A percentile compares a stretch with the other conserved stretches of the same genome.
Evolutionary conservation across 2,113 vertebrate species (phyloP).

Genomic region (Sarotherodon lohbergeri): DNA sequence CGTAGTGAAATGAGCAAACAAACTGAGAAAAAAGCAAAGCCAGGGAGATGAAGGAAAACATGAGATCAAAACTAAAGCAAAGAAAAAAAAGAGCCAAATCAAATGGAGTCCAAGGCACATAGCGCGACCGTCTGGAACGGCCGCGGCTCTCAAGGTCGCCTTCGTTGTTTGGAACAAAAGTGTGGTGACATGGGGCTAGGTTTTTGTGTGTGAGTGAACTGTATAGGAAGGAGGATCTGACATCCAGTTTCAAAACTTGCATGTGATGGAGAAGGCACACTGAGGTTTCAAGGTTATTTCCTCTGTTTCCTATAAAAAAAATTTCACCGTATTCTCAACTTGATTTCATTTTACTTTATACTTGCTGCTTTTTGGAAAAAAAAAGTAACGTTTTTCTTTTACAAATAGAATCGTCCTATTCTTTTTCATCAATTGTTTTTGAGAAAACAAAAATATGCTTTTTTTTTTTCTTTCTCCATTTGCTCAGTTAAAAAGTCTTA

Average conservation of each 20-base stretch:
- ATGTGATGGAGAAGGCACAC: conserved; percentile 82
- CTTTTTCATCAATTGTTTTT: conserved; percentile 63
- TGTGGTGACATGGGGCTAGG: conserved; percentile 22
- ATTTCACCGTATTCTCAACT: conserved; percentile 63
- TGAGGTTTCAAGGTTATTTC: conserved; percentile 91
- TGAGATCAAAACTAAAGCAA: conserved; percentile 17
- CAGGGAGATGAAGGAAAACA: conserved; percentile 28
- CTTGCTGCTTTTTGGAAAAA: conserved; percentile 77
- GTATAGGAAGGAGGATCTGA: conserved; percentile 34
- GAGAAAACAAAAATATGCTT: conserved; percentile 68
- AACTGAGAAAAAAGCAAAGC: conserved; percentile 26
- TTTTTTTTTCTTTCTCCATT: conserved; percentile 48
- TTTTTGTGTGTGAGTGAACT: background rate
- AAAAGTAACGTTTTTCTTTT: conserved; percentile 61
- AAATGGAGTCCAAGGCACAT: conserved; percentile 49
- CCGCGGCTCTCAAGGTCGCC: conserved; percentile 44
- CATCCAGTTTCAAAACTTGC: conserved; percentile 89
- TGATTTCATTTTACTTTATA: conserved; percentile 54
- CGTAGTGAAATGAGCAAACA: conserved; percentile 37
- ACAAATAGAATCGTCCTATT: conserved; percentile 71
- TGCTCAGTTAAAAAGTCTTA: conserved; percentile 78
- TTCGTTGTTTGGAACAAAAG: conserved; percentile 52
- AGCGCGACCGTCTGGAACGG: conserved; percentile 16
- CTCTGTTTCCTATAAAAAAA: conserved; percentile 54
- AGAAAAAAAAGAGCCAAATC: conserved; percentile 37